Base-by-base conservation (phyloP, 2,797 vertebrate species). In the Rhinichthys osculus region DNA sequence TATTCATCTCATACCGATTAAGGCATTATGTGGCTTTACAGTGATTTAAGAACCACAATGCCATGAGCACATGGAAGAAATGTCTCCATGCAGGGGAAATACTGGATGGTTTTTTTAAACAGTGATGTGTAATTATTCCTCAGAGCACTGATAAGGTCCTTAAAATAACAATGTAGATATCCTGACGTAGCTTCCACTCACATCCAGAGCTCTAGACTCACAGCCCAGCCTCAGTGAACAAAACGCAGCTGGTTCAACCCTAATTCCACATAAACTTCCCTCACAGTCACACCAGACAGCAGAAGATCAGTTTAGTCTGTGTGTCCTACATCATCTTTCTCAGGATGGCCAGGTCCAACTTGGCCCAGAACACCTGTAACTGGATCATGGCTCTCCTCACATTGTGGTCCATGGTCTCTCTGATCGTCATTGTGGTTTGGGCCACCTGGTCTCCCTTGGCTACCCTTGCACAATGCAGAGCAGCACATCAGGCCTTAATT, bases 381-480 rank as follows among this genome's bases (percentile, higher is more conserved):
- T 85, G 86, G 17, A 30, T 88, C 23, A 67, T 84, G 42, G 89
- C 88, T 5, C 7, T 90, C 21, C 88, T 92, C 38, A 77, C 80
- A 1, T 80, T 92, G n/a, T 92, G 90, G 88, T 91, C 89, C 38
- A 80, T 90, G 79, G 82, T 89, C 72, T 90, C 90, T 57, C 73
- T 92, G 83, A 47, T 91, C 21, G 89, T 90, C 66, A 90, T 92
- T 27, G 72, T 90, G 52, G 89, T 90, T 81, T 91, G 89, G 91
- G 87, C 88, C 1, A 89, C 90, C 2, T 91, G 88, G 77, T 57
- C 85, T 10, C 81, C 87, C 14, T 74, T 62, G 69, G 81, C 66
- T 8, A 71, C 82, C 7, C 16, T 74, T 52, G 59, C 70, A 57
- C 88, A 81, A 42, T 92, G 90, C 57, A 59, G 27, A 74, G 76